A percentile compares a stretch with the other conserved stretches of the same genome.
Conservation (phyloP, 2,888 invertebrate species). For the Busseola fusca region DNA sequence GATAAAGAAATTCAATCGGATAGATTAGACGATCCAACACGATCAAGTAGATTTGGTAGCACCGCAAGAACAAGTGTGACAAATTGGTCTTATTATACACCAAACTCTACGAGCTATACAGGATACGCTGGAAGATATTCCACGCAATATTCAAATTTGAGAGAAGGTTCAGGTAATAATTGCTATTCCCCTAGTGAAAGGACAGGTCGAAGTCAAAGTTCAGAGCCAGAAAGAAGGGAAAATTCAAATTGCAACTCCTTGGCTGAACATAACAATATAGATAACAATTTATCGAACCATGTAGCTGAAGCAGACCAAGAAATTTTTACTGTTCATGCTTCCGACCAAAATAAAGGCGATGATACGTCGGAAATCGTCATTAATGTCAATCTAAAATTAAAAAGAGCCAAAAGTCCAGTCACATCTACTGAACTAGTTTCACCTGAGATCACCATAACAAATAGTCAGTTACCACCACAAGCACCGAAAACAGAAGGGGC, state of each 20-base stretch:
- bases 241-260: conserved; percentile 64
- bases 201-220: conserved; percentile 80
- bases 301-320: conserved; percentile 72
- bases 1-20: conserved; percentile 94
- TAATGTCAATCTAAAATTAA: conserved; percentile 85
- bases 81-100: conserved; percentile 91
- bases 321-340: conserved; percentile 67
- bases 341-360: conserved; percentile 78
- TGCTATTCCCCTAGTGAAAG: conserved; percentile 73
- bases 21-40: conserved; percentile 91
- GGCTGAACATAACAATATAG: conserved; percentile 66
- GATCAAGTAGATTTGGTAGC: conserved; percentile 90
- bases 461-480: conserved; percentile 85
- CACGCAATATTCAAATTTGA: conserved; percentile 81
- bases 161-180: conserved; percentile 73
- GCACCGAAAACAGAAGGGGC: conserved; percentile 83
- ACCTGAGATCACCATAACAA: conserved; percentile 83
- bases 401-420: conserved; percentile 78
- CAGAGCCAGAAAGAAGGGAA: conserved; percentile 77
- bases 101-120: conserved; percentile 79
- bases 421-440: conserved; percentile 77
- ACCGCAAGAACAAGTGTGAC: conserved; percentile 89
- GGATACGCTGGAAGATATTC: conserved; percentile 86
- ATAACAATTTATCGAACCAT: conserved; percentile 63
- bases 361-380: conserved; percentile 84